Conservation (phyloP, 2,888 invertebrate genomes). For the Epsilonema sp. region DNA sequence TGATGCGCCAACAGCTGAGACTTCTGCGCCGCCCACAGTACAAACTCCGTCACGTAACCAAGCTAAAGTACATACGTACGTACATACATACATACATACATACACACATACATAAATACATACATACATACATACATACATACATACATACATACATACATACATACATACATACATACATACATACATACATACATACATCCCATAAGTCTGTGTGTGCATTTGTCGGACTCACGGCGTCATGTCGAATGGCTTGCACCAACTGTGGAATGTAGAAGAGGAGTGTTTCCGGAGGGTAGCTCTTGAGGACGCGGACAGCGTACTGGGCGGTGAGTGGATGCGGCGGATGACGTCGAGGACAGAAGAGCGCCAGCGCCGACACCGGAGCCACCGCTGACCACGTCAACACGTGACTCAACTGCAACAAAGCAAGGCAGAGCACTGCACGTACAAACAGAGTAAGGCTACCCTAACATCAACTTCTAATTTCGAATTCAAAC, state of each 20-base stretch:
- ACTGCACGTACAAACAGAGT: too few relatives aligned
- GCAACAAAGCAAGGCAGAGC: too few relatives aligned
- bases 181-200: too few relatives aligned
- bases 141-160: too few relatives aligned
- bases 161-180: too few relatives aligned
- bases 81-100: too few relatives aligned
- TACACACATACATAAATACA: too few relatives aligned
- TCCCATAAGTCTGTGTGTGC: too few relatives aligned
- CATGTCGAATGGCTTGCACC: conserved; percentile 71
- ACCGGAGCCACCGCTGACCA: conserved; percentile 77
- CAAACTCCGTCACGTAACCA: conserved; percentile 95
- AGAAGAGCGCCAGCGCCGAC: conserved; percentile 82
- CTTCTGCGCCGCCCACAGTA: conserved; percentile 70
- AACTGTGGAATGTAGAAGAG: conserved; percentile 92
- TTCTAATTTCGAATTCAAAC: too few relatives aligned
- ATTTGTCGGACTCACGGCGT: conserved; percentile 47
- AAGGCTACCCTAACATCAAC: too few relatives aligned
- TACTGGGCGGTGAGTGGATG: conserved; percentile 95
- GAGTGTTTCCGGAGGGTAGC: conserved; percentile 81
- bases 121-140: too few relatives aligned
- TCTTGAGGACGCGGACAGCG: conserved; percentile 65
- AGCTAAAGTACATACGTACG: too few relatives aligned
- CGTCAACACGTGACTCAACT: conserved; percentile 74
- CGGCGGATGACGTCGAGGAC: conserved; percentile 70
- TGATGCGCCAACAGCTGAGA: conserved; percentile 96